Base-by-base conservation (phyloP, 1,140 invertebrate genomes). In the Leptinotarsa defecta region DNA sequence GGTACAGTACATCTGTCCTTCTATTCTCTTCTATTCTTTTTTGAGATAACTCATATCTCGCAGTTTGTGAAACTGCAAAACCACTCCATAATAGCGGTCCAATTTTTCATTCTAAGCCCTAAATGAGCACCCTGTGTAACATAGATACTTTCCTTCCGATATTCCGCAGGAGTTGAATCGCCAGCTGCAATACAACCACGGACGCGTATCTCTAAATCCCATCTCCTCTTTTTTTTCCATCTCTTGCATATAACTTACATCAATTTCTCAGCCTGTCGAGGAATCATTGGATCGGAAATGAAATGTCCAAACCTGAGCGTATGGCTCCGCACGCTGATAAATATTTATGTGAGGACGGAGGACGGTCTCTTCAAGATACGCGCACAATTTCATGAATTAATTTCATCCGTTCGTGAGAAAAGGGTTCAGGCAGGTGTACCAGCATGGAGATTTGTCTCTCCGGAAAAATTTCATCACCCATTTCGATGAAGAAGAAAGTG, bases 211-310 rank as follows among this genome's bases (percentile, higher is more conserved):
- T 57, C 52, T 2, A 19, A 57, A 57, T 57, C 52, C 52, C 52
- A 57, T 57, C 52, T 57, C 52, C 15, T 57, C 6, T 57, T 57
- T 57, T 57, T 57, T 19, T 19, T 15, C 52, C 65, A 43, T 43
- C 65, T 68, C 75, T 76, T 76, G 75, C 75, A 76, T 76, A 76
- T 76, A 76, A 76, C 75, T 74, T 73, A 76, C 75, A 76, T 76
- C 75, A 76, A 76, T 76, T 76, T 76, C 75, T 76, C 75, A 76
- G 75, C 71, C 75, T 76, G 75, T 76, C 75, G 68, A 71, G 64
- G 75, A 76, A 76, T 76, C 75, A 76, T 76, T 76, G 75, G 71
- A 74, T 76, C 75, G 75, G 75, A 76, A 76, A 76, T 76, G 73
- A 76, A 76, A 76, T 76, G 75, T 76, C 75, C 75, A 76, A 76